These are phyloP conservation scores for Pogonomyrmex californicus DNA, from an alignment of 1,140 invertebrate genomes.

Conservation along the genomic window DNA sequence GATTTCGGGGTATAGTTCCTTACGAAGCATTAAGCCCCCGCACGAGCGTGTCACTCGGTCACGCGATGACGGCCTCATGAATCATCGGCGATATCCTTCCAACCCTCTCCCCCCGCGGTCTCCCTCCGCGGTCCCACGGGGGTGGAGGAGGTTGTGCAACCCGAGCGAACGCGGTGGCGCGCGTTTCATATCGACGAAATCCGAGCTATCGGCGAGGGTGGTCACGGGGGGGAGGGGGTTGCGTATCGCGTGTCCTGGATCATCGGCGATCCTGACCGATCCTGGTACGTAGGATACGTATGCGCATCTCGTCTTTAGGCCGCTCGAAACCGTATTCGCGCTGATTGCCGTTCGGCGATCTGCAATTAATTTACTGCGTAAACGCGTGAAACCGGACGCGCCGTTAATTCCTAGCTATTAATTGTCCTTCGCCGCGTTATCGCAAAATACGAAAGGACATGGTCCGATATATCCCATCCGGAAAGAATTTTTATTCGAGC, in stretches of 20 bases:
- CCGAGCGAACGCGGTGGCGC: slow-evolving; percentile 29
- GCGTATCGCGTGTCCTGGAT: slow-evolving; percentile 57
- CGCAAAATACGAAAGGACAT: not conserved
- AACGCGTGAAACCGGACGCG: slow-evolving; percentile 36
- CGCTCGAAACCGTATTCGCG: slow-evolving; percentile 52
- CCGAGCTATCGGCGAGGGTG: slow-evolving; percentile 48
- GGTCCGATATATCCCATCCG: not conserved
- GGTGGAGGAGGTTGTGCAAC: slow-evolving; percentile 43
- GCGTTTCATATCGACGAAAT: slow-evolving; percentile 59
- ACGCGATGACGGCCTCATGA: slow-evolving; percentile 62
- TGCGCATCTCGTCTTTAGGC: slow-evolving; percentile 41
- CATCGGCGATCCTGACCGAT: slow-evolving; percentile 49
- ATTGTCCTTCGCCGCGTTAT: slow-evolving; percentile 6
- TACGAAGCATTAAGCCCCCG: slow-evolving; percentile 14
- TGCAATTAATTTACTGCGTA: slow-evolving; percentile 64
- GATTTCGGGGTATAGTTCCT: slow-evolving; percentile 13
- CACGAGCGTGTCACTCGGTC: slow-evolving; percentile 61
- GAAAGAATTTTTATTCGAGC: not conserved
- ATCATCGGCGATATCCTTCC: slow-evolving; percentile 51
- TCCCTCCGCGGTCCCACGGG: not conserved
- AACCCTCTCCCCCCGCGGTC: not conserved
- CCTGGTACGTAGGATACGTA: slow-evolving; percentile 37
- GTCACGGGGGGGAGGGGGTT: not conserved
- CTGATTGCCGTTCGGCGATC: slow-evolving; percentile 49
- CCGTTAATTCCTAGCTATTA: slow-evolving; percentile 56